These are phyloP conservation scores for Molossus molossus DNA, from an alignment of 2,797 vertebrate genomes.

Conservation along the genomic window DNA sequence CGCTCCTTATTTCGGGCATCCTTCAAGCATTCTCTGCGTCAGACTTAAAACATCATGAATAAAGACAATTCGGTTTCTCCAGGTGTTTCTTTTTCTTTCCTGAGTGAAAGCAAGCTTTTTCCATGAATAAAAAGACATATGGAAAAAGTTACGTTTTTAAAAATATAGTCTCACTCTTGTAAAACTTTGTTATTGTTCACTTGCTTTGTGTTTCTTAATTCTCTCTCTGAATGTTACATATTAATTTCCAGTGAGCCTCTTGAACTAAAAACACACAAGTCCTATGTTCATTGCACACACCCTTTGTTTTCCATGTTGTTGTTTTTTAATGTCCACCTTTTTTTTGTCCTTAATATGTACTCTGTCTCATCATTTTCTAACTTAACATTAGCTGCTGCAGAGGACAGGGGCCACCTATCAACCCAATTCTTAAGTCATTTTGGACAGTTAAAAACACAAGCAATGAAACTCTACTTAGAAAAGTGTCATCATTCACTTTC, in stretches of 20 bases:
- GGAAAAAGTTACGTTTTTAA: neutral
- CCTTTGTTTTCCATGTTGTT: neutral
- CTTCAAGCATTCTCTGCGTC: neutral
- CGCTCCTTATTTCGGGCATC: neutral
- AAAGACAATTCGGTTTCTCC: neutral
- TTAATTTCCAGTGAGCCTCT: neutral
- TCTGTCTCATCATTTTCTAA: neutral
- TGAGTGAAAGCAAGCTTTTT: neutral
- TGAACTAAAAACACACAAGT: neutral
- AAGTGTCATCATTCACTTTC: neutral
- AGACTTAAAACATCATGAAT: neutral
- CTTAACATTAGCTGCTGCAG: neutral
- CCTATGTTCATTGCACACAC: neutral
- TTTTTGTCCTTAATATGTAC: neutral
- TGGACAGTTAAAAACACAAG: conserved; percentile 19
- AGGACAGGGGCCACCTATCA: neutral
- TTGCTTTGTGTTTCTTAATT: neutral
- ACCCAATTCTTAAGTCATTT: neutral
- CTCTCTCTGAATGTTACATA: neutral
- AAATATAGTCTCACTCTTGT: neutral
- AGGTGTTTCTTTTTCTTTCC: neutral
- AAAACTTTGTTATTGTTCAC: conserved; percentile 9
- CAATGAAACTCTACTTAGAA: neutral
- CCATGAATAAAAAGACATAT: neutral
- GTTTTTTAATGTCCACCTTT: neutral